A percentile compares a stretch with the other conserved stretches of the same genome.
phyloP scores from a whole-genome alignment of 2,113 vertebrate genomes.

The Poeciliopsis turrubarensis region DNA sequence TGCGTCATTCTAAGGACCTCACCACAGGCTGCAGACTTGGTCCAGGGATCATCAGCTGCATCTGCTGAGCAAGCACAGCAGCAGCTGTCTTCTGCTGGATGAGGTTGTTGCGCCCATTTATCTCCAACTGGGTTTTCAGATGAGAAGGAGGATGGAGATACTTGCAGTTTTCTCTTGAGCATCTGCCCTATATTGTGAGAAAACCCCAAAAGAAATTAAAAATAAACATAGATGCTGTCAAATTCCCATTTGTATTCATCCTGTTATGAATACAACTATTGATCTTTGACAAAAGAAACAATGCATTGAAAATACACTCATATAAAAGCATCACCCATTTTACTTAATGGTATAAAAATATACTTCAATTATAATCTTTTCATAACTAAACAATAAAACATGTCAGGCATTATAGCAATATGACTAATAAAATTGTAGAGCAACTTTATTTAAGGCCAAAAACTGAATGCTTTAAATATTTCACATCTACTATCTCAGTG shows the following conservation, averaged over 20 bases:
- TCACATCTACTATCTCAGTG: too few species aligned
- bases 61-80: conserved; percentile 93
- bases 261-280: neutral
- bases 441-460: too few species aligned
- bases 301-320: neutral
- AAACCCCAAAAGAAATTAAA: neutral
- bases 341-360: neutral
- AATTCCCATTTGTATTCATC: neutral
- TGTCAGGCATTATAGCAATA: neutral
- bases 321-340: neutral
- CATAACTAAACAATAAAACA: neutral
- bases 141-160: conserved; percentile 96
- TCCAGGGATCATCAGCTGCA: conserved; percentile 96
- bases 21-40: conserved; percentile 89
- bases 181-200: conserved; percentile 85
- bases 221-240: neutral
- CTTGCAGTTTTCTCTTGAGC: conserved; percentile 97
- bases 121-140: conserved; percentile 96
- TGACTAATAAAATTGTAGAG: neutral
- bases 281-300: neutral
- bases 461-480: too few species aligned
- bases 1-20: conserved; percentile 57
- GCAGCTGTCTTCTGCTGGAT: conserved; percentile 97
- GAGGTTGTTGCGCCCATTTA: conserved; percentile 96
- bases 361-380: neutral